Percentiles rank a stretch among this genome's conserved stretches.
Conservation (phyloP, 2,113 vertebrate species). For the Origma solitaria region DNA sequence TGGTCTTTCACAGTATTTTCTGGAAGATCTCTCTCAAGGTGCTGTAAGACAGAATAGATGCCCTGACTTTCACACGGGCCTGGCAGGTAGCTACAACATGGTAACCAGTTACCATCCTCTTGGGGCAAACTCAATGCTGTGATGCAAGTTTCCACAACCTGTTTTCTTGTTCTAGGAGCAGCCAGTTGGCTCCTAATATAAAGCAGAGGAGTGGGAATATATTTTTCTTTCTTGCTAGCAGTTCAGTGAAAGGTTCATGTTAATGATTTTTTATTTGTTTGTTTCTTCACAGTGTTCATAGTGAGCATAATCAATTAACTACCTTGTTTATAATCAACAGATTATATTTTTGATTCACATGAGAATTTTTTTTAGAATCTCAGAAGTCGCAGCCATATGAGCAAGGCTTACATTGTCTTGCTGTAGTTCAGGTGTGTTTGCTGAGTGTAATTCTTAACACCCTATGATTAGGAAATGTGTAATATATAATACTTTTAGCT, state of each 20-base stretch:
- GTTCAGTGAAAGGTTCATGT: not conserved
- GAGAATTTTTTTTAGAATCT: not conserved
- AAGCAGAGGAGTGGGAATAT: not conserved
- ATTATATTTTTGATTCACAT: not conserved
- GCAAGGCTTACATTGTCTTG: not conserved
- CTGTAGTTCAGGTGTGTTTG: not conserved
- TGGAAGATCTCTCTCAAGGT: not conserved
- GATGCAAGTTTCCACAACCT: not conserved
- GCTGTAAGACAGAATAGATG: not conserved
- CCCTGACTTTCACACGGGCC: not conserved
- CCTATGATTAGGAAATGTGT: not conserved
- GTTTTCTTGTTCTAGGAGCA: not conserved
- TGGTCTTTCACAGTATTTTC: not conserved
- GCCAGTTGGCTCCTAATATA: not conserved
- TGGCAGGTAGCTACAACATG: not conserved
- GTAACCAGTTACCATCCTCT: not conserved
- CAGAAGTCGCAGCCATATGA: not conserved
- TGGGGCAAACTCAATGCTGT: not conserved
- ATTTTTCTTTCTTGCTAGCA: not conserved
- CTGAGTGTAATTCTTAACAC: not conserved
- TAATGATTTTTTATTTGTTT: not conserved
- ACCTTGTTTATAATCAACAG: not conserved
- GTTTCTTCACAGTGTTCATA: not conserved
- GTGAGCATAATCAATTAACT: not conserved
- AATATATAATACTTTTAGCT: not conserved